Conservation (phyloP, 2,113 vertebrate genomes). For the Zosterops hypoxanthus region DNA sequence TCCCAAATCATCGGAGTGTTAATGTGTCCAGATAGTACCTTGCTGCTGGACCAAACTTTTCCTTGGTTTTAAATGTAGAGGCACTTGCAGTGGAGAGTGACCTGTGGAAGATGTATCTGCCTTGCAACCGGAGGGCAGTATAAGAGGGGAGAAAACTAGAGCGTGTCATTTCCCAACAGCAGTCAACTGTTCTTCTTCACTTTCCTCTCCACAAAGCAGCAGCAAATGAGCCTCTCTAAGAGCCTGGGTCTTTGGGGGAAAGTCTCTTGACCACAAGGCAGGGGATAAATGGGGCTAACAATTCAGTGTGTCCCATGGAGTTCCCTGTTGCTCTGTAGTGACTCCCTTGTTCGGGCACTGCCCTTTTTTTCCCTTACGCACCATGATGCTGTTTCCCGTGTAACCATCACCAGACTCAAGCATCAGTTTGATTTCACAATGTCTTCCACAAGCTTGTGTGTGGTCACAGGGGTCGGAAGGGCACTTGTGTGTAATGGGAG, state of each 20-base stretch:
- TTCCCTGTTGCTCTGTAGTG: not conserved
- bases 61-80: not conserved
- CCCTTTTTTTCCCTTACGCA: not conserved
- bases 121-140: not conserved
- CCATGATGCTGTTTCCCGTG: not conserved
- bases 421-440: not conserved
- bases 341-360: not conserved
- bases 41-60: not conserved
- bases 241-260: not conserved
- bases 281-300: fast-evolving
- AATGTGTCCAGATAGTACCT: not conserved
- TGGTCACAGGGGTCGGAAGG: not conserved
- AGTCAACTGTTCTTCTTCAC: not conserved
- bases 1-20: not conserved
- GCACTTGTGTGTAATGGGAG: not conserved
- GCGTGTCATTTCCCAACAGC: not conserved
- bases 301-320: not conserved
- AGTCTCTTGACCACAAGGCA: not conserved
- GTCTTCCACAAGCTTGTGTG: not conserved
- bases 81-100: not conserved
- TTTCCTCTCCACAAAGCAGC: not conserved
- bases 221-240: not conserved
- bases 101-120: not conserved
- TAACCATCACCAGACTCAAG: not conserved
- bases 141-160: not conserved